These are phyloP conservation scores for Melierax canorus DNA, from an alignment of 2,113 vertebrate species.

Conservation along the genomic window DNA sequence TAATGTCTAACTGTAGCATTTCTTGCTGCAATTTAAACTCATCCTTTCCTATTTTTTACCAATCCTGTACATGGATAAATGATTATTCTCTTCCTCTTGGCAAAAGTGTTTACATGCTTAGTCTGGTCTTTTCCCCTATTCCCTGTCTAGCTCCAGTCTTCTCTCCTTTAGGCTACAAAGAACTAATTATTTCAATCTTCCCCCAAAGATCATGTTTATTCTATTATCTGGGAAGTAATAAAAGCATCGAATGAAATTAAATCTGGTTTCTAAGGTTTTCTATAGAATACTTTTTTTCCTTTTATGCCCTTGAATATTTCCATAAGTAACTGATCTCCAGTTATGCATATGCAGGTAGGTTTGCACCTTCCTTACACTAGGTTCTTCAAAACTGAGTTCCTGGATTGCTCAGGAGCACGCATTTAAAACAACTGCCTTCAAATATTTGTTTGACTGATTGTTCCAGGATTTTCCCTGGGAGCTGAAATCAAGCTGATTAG, in stretches of 20 bases:
- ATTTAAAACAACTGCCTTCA: background rate
- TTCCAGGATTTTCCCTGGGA: background rate
- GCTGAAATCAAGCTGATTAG: background rate
- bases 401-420: background rate
- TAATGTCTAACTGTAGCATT: background rate
- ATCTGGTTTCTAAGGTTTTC: background rate
- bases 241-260: background rate
- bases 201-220: background rate
- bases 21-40: background rate
- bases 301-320: background rate
- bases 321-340: background rate
- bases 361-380: background rate
- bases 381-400: background rate
- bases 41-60: background rate
- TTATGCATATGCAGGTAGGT: rapidly evolving
- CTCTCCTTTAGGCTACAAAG: background rate
- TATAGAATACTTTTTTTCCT: background rate
- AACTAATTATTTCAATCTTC: background rate
- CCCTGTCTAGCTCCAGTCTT: background rate
- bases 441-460: background rate
- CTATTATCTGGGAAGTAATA: background rate
- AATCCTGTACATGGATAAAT: background rate
- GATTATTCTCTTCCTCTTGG: background rate
- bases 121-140: background rate
- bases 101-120: background rate